Percentiles rank a stretch among this genome's conserved stretches.
These are phyloP conservation scores for Uloborus diversus DNA, from an alignment of 1,140 invertebrate genomes.

Conservation along the genomic window DNA sequence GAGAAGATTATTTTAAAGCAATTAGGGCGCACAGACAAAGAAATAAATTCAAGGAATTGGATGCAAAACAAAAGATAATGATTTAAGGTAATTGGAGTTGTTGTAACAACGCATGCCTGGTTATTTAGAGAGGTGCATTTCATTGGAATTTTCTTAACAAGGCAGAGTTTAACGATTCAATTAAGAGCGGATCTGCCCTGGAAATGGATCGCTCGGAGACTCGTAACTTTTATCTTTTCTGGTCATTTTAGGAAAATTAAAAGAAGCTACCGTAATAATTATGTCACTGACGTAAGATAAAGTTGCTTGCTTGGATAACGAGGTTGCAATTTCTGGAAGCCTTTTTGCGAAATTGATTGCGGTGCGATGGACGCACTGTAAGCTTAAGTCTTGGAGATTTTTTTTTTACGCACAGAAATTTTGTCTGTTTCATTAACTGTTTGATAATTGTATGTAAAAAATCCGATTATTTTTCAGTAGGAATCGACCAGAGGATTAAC, in stretches of 20 bases:
- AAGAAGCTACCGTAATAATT: no score
- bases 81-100: no score
- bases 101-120: no score
- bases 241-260: not conserved
- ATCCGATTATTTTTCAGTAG: no score
- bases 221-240: not conserved
- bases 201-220: not conserved
- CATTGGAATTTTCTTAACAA: slow-evolving; percentile 14
- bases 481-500: no score
- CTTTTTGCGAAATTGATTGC: slow-evolving; percentile 3
- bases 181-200: slow-evolving; percentile 4
- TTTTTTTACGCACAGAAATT: not conserved
- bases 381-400: not conserved
- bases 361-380: no score
- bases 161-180: slow-evolving; percentile 24
- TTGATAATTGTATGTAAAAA: no score
- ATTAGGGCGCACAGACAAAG: no score
- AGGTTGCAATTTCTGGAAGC: not conserved
- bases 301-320: not conserved
- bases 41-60: no score
- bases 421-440: not conserved
- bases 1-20: no score
- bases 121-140: no score
- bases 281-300: not conserved
- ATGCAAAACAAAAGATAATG: no score